phyloP scores from a whole-genome alignment of 2,888 invertebrate species.

The Incurvaria masculella region DNA sequence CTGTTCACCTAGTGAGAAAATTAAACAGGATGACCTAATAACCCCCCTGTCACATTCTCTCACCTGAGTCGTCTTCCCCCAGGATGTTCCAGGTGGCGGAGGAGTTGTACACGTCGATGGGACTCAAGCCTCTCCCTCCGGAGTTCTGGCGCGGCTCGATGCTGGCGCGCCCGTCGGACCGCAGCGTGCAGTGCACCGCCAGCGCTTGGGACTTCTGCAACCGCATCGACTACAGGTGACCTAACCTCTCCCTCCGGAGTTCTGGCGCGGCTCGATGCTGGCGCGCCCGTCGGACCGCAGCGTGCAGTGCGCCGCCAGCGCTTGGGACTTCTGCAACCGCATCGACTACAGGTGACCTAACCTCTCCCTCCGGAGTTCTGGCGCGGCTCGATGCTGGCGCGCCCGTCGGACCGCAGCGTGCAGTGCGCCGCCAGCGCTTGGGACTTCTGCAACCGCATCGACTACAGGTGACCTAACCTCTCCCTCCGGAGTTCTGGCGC shows the following conservation, averaged over 20 bases:
- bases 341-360: slow-evolving; percentile 86
- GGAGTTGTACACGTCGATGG: slow-evolving; percentile 78
- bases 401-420: slow-evolving; percentile 67
- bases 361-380: slow-evolving; percentile 85
- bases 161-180: slow-evolving; percentile 69
- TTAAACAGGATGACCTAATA: too few species aligned
- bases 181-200: slow-evolving; percentile 69
- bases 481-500: slow-evolving; percentile 83
- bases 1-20: too few species aligned
- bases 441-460: slow-evolving; percentile 82
- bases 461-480: too few species aligned
- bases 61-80: slow-evolving; percentile 19
- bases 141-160: slow-evolving; percentile 85
- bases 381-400: slow-evolving; percentile 75
- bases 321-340: slow-evolving; percentile 85
- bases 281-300: slow-evolving; percentile 69
- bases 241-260: slow-evolving; percentile 79
- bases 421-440: slow-evolving; percentile 78
- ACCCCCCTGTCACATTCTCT: too few species aligned
- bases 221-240: slow-evolving; percentile 77
- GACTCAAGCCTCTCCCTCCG: slow-evolving; percentile 74
- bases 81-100: slow-evolving; percentile 82
- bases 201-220: slow-evolving; percentile 89
- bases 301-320: slow-evolving; percentile 71
- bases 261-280: slow-evolving; percentile 81